A percentile compares a stretch with the other conserved stretches of the same genome.
Conservation (phyloP, 2,113 vertebrate species). For the Takifugu flavidus region DNA sequence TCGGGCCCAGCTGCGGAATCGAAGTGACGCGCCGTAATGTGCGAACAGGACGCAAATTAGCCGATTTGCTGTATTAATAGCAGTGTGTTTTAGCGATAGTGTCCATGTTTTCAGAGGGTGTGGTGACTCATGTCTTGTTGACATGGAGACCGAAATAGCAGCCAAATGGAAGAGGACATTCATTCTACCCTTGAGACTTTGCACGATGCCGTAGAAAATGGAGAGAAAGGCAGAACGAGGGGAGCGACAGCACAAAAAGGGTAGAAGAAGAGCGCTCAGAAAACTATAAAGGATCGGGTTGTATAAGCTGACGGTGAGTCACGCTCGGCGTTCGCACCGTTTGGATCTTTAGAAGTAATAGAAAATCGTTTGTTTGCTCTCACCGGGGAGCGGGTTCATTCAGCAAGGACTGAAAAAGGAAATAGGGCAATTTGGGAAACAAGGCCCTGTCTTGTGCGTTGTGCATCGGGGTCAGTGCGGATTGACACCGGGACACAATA, state of each 20-base stretch:
- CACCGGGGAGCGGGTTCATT: constrained; percentile 62
- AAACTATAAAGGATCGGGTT: constrained; percentile 67
- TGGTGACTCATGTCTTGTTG: constrained; percentile 72
- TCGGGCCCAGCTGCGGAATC: constrained; percentile 33
- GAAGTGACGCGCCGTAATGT: constrained; percentile 29
- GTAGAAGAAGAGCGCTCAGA: constrained; percentile 48
- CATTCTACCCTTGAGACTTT: constrained; percentile 68
- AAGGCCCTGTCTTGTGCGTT: constrained; percentile 48
- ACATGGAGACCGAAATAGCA: constrained; percentile 71
- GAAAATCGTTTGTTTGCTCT: constrained; percentile 69
- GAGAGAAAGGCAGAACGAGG: constrained; percentile 56
- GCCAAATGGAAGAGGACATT: constrained; percentile 70
- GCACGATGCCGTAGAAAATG: constrained; percentile 60
- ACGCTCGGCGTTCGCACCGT: constrained; percentile 46
- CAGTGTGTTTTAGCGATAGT: constrained; percentile 58
- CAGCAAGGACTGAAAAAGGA: constrained; percentile 59
- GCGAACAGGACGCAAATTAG: constrained; percentile 21
- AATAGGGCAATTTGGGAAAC: constrained; percentile 53
- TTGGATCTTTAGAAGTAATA: constrained; percentile 70
- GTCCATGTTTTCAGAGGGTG: constrained; percentile 53
- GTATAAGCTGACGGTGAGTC: constrained; percentile 72
- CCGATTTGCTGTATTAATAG: constrained; percentile 56
- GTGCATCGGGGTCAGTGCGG: constrained; percentile 26
- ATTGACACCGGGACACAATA: constrained; percentile 19
- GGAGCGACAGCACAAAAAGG: constrained; percentile 58